phyloP scores from a whole-genome alignment of 2,797 vertebrate species.

The Acipenser transmontanus region DNA sequence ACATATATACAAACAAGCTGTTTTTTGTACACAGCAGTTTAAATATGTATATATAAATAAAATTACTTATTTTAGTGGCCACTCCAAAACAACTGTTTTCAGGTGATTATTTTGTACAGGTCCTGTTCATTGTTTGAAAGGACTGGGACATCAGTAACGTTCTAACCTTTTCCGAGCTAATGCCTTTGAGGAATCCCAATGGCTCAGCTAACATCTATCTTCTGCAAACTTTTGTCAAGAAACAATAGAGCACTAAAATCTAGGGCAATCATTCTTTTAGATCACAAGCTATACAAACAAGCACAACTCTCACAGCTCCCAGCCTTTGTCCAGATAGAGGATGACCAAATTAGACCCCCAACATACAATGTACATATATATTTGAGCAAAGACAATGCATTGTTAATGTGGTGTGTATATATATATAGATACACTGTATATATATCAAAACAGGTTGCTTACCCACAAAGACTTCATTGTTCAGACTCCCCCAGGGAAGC shows the following conservation, averaged over 20 bases:
- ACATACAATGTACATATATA: background rate
- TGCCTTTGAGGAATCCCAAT: conserved; percentile 11
- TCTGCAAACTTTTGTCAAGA: conserved; percentile 19
- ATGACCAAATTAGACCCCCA: too few species aligned
- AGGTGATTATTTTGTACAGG: background rate
- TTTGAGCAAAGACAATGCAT: too few species aligned
- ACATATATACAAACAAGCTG: too few species aligned
- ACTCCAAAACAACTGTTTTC: background rate
- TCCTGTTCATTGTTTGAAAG: conserved; percentile 8
- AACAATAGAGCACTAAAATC: conserved; percentile 15
- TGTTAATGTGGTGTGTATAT: too few species aligned
- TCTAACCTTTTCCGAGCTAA: conserved; percentile 16
- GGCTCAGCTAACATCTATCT: conserved; percentile 14
- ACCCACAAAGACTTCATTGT: too few species aligned
- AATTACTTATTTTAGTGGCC: background rate
- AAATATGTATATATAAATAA: background rate
- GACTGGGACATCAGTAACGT: conserved; percentile 18
- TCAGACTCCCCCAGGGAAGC: too few species aligned
- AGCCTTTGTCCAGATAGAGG: too few species aligned
- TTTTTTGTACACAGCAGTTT: too few species aligned
- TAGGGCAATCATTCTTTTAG: conserved; percentile 10
- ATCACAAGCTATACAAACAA: background rate
- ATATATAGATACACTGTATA: too few species aligned
- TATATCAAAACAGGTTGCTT: too few species aligned
- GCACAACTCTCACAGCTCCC: too few species aligned